A percentile compares a stretch with the other conserved stretches of the same genome.
These are phyloP conservation scores for Pandemis heparana DNA, from an alignment of 2,888 invertebrate species.

Conservation along the genomic window DNA sequence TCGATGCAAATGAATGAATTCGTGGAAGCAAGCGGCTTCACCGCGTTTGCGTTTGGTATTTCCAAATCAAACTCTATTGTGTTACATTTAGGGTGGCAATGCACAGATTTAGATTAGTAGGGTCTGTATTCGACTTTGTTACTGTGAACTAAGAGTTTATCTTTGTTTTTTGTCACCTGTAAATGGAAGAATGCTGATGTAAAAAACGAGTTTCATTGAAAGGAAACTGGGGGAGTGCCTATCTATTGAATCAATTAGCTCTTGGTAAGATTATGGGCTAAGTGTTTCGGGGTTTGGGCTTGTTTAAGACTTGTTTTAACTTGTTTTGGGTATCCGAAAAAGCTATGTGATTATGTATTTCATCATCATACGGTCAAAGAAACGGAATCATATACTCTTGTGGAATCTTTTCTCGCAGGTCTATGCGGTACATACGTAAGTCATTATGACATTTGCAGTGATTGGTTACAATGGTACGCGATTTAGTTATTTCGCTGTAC, in stretches of 20 bases:
- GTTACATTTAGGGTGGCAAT: not conserved
- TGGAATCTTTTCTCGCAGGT: too few relatives aligned
- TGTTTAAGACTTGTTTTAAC: constrained; percentile 20
- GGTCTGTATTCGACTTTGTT: not conserved
- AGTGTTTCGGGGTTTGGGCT: constrained; percentile 31
- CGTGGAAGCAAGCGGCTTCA: constrained; percentile 69
- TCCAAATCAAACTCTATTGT: constrained; percentile 8
- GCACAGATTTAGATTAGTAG: not conserved
- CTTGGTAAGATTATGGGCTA: constrained; percentile 31
- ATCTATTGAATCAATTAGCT: constrained; percentile 43
- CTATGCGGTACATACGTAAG: too few relatives aligned
- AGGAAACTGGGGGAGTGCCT: constrained; percentile 39
- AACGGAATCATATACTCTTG: too few relatives aligned
- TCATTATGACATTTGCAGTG: too few relatives aligned
- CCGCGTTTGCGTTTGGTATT: not conserved
- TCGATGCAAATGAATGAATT: constrained; percentile 75
- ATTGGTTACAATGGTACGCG: too few relatives aligned
- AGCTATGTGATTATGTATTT: too few relatives aligned
- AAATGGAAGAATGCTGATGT: constrained; percentile 74
- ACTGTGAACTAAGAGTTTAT: not conserved
- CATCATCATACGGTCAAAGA: too few relatives aligned
- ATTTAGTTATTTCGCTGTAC: too few relatives aligned
- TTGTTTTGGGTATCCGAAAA: constrained; percentile 5
- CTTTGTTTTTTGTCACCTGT: constrained; percentile 39
- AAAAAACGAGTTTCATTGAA: constrained; percentile 57